Base-by-base conservation (phyloP, 2,888 invertebrate species). In the Andrena trimmerana region DNA sequence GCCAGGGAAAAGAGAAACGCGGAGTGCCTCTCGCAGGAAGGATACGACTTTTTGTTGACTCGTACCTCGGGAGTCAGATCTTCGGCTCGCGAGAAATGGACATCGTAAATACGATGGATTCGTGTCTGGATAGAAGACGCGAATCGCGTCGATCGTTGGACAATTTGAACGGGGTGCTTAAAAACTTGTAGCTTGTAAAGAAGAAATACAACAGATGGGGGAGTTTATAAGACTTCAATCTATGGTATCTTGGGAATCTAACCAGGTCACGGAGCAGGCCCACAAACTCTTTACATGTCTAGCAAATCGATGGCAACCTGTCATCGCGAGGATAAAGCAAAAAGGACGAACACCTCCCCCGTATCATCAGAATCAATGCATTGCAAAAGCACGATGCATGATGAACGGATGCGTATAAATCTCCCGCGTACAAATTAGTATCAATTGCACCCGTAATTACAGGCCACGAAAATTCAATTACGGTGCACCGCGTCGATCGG, bases 391-490 rank as follows among this genome's bases (percentile, higher is more conserved):
- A 13, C 24, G 48, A 68, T 42, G 20, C 59, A 36, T 57, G 24
- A 57, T 27, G 24, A 42, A 52, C 54, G 63, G 68, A 27, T 13
- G 27, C 24, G 42, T 73, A 62, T 57, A 60, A 70, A 77, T 83
- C 72, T 27, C 54, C 48, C 33, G 31, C 77, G 70, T 70, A 74
- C 81, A 81, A 81, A 81, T 81, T 77, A 81, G 73, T 81, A 83
- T 83, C 76, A 71, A 74, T 77, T 54, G 69, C 67, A 48, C n/a
- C 54, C 16, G 75, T 80, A 83, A 83, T 83, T 80, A 65, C 65
- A 59, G 71, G 2, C 73, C 50, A 73, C 70, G 65, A 77, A 83
- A 81, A 76, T 60, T 77, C 81, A 81, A 83, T 83, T 81, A 81
- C 66, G 48, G 77, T 74, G 54, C 67, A 60, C 54, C 62, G 68